A percentile compares a stretch with the other conserved stretches of the same genome.
Conservation (phyloP, 2,113 vertebrate genomes). For the Myodes glareolus region DNA sequence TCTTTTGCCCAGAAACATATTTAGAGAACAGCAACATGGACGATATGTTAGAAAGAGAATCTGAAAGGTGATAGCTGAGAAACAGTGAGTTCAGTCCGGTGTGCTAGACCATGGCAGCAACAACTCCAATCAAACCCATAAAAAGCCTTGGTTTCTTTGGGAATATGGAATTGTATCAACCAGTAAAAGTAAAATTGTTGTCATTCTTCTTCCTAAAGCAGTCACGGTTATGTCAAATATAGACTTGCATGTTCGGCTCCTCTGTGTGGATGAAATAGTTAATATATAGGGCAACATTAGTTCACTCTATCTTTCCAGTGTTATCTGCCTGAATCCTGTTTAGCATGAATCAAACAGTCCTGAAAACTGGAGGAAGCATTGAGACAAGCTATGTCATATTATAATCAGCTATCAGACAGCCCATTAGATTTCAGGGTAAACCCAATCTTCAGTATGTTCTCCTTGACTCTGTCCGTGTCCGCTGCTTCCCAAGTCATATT, state of each 20-base stretch:
- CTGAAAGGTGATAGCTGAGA: not conserved
- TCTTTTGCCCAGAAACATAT: not conserved
- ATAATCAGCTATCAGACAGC: not conserved
- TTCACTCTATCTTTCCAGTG: not conserved
- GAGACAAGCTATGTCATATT: slow-evolving; percentile 9
- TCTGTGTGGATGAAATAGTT: not conserved
- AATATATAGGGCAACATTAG: not conserved
- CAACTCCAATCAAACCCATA: not conserved
- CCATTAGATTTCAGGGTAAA: slow-evolving; percentile 61
- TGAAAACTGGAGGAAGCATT: not conserved
- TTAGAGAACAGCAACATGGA: not conserved
- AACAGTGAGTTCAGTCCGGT: not conserved
- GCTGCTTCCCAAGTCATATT: slow-evolving; percentile 64
- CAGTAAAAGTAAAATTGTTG: not conserved
- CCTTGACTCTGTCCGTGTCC: not conserved
- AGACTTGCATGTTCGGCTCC: not conserved
- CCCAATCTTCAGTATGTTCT: slow-evolving; percentile 28
- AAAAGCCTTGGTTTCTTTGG: not conserved
- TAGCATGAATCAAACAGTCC: not conserved
- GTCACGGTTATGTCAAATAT: slow-evolving; percentile 26
- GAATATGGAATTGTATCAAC: not conserved
- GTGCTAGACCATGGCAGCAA: not conserved
- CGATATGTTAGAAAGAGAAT: not conserved
- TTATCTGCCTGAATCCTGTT: not conserved
- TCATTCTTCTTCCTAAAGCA: not conserved